Evolutionary conservation across 2,888 invertebrate species (phyloP), one percentile per base, ranked within the genome.

Genomic region (Penaeus monodon): DNA sequence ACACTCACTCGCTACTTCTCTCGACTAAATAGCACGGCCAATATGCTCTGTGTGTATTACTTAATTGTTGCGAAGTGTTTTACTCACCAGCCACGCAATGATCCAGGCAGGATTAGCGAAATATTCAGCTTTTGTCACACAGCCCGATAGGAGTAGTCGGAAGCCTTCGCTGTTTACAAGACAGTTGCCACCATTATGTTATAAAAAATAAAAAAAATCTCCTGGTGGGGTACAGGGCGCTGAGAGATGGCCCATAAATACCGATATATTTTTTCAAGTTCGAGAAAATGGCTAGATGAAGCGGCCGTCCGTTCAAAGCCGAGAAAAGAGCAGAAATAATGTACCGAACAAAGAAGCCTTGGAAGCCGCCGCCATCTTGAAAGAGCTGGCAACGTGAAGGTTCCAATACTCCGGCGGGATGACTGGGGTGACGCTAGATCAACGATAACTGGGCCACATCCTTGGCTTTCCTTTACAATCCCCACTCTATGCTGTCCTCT

Each of bases 121-220:
- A 70, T 84, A 68, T 79, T 84, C 68, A 29, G 63, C n/a, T 63
- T 84, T 78, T 78, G 68, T 84, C 49, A 81, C 78, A 70, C 22
- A 63, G 57, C 33, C 64, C 63, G 84, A 77, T 84, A 78, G 84
- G 84, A 79, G 78, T 79, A 84, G 78, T 84, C 84, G 84, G 84
- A 84, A 84, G 84, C 76, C 84, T 78, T 66, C 66, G 64, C 78
- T 84, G 84, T 84, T 79, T 79, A 79, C 78, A 49, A 29, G 38
- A 84, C 66, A 79, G 84, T 84, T 84, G 84, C 84, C 84, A 84
- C 33, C 70, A 84, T 79, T 63, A 22, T 78, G 64, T 84, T 84
- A 57, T 84, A 84, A 84, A 84, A 84, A 84, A 70, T 57, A 78
- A 79, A 33, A 4, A 84, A 84, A 78, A 84, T 79, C 44, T 66